phyloP scores from a whole-genome alignment of 2,113 vertebrate genomes.

The Lepus europaeus region DNA sequence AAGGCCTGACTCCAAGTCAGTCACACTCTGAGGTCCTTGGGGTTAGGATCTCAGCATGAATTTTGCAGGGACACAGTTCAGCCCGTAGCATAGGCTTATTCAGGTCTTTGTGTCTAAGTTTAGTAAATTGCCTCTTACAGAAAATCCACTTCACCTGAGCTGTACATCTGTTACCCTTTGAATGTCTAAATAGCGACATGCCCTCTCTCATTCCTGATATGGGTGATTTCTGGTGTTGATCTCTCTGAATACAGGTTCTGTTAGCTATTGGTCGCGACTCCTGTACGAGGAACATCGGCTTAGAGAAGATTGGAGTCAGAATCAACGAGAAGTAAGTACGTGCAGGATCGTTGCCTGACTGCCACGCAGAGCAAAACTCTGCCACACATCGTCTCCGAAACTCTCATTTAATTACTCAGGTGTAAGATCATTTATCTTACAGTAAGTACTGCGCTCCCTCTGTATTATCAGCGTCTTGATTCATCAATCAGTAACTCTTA shows the following conservation, averaged over 20 bases:
- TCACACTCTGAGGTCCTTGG: neutral
- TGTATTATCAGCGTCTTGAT: neutral
- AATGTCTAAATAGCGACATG: neutral
- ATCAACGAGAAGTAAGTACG: constrained; percentile 94
- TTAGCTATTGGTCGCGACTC: constrained; percentile 96
- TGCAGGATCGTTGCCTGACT: neutral
- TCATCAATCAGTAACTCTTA: neutral
- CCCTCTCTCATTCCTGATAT: neutral
- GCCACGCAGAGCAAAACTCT: neutral
- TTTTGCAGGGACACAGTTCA: neutral
- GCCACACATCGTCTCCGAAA: neutral
- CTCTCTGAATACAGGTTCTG: constrained; percentile 90
- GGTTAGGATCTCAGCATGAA: neutral
- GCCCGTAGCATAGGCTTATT: neutral
- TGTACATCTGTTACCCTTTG: neutral
- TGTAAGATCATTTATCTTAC: neutral
- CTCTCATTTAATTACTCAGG: neutral
- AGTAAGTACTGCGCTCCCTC: neutral
- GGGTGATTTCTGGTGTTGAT: neutral
- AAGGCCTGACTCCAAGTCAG: neutral
- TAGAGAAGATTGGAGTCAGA: constrained; percentile 93
- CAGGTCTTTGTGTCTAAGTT: neutral
- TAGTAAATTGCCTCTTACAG: neutral
- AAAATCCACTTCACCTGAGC: neutral
- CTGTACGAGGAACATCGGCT: constrained; percentile 94